Conservation (phyloP, 2,113 vertebrate genomes). For the Sapayoa aenigma region DNA sequence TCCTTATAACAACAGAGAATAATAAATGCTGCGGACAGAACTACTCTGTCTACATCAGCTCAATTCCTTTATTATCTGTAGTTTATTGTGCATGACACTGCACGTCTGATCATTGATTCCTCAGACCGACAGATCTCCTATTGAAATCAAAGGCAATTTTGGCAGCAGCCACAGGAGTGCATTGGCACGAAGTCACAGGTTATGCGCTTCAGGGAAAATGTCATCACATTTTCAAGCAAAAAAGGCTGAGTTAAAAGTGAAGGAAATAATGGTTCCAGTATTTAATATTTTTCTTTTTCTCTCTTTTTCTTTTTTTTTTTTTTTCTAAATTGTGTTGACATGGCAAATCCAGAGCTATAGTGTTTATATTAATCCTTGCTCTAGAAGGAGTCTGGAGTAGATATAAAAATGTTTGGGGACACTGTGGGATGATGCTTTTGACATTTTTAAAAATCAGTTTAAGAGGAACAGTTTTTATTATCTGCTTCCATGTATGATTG, state of each 20-base stretch:
- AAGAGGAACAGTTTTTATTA: background rate
- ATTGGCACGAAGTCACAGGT: constrained; percentile 1
- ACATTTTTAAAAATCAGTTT: background rate
- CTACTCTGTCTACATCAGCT: constrained; percentile 43
- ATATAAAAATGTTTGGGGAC: background rate
- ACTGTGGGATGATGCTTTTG: background rate
- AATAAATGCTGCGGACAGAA: constrained; percentile 30
- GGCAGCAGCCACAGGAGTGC: background rate
- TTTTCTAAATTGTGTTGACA: background rate
- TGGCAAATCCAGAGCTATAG: background rate
- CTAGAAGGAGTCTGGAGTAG: background rate
- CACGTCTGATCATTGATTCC: background rate
- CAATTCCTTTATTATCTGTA: background rate
- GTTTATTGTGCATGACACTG: constrained; percentile 41
- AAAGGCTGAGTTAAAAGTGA: background rate
- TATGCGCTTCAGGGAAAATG: background rate
- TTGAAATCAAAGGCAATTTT: constrained; percentile 18
- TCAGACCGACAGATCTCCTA: background rate
- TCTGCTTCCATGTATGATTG: background rate
- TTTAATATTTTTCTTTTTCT: background rate
- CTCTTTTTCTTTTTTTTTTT: background rate
- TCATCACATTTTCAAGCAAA: background rate
- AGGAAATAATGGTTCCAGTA: background rate
- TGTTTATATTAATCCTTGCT: background rate
- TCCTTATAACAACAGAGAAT: background rate